Conservation (phyloP, 1,140 invertebrate genomes). For the Acromyrmex heyeri region DNA sequence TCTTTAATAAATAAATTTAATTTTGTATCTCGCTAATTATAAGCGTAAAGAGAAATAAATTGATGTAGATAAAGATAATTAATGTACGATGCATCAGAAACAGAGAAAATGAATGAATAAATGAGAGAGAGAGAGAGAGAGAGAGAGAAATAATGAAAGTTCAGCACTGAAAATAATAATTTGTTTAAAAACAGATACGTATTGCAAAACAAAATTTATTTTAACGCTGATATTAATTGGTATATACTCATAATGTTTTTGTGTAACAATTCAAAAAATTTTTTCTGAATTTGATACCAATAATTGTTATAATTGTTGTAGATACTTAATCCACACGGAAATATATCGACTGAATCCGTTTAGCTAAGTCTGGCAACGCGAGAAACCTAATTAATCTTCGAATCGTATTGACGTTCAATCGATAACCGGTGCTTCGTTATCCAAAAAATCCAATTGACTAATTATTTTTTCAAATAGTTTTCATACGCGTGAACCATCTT, state of each 20-base stretch:
- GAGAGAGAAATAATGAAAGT: neutral
- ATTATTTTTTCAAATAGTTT: constrained; percentile 62
- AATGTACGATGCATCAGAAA: neutral
- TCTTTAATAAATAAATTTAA: constrained; percentile 19
- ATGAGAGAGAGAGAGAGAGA: neutral
- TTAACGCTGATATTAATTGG: neutral
- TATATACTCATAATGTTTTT: neutral
- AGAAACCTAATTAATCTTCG: constrained; percentile 59
- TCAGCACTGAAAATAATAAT: neutral
- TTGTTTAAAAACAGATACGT: neutral
- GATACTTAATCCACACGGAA: neutral
- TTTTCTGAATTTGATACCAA: neutral
- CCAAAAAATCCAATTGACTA: constrained; percentile 65
- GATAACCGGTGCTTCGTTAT: constrained; percentile 41
- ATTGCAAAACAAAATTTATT: constrained; percentile 9
- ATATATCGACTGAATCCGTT: constrained; percentile 9
- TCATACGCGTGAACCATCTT: constrained; percentile 38
- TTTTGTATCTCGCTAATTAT: constrained; percentile 1
- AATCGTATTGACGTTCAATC: constrained; percentile 27
- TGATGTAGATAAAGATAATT: constrained; percentile 12
- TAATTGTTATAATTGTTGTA: neutral
- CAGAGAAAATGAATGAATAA: neutral
- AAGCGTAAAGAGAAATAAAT: neutral
- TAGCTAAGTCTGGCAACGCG: too few species aligned
- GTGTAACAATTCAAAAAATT: neutral